A percentile compares a stretch with the other conserved stretches of the same genome.
Conservation (phyloP, 2,797 vertebrate genomes). For the Coregonus sp. region DNA sequence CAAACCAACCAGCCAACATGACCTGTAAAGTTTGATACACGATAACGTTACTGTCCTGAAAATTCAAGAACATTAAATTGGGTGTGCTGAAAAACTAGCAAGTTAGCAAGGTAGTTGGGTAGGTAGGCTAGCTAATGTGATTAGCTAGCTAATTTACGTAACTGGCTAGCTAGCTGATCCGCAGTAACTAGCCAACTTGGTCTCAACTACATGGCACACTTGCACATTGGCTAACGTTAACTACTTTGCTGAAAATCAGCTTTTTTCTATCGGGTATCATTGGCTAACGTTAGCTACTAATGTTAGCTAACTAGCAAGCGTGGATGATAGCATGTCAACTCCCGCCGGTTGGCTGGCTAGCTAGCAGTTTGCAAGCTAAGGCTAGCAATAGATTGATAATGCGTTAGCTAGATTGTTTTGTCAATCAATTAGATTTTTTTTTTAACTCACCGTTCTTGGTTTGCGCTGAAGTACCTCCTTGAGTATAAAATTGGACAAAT, state of each 20-base stretch:
- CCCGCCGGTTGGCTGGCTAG: neutral
- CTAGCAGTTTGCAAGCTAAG: neutral
- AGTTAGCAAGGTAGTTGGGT: neutral
- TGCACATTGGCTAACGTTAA: no score
- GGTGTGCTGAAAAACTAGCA: neutral
- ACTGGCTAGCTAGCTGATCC: neutral
- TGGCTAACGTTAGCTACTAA: no score
- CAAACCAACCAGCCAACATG: no score
- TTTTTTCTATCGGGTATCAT: no score
- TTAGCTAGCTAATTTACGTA: neutral
- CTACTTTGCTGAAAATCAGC: no score
- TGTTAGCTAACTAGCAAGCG: neutral
- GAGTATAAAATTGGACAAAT: neutral
- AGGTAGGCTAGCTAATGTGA: neutral
- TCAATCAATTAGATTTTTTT: neutral
- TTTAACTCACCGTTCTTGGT: slow-evolving; percentile 56
- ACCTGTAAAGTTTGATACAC: neutral
- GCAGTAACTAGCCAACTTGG: no score
- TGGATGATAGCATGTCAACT: neutral
- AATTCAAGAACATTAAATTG: neutral
- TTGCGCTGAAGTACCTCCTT: neutral
- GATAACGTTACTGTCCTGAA: neutral
- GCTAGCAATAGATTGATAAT: neutral
- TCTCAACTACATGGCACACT: no score
- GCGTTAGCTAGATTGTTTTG: neutral